Conservation (phyloP, 2,888 invertebrate genomes). For the Diaphora mendica region DNA sequence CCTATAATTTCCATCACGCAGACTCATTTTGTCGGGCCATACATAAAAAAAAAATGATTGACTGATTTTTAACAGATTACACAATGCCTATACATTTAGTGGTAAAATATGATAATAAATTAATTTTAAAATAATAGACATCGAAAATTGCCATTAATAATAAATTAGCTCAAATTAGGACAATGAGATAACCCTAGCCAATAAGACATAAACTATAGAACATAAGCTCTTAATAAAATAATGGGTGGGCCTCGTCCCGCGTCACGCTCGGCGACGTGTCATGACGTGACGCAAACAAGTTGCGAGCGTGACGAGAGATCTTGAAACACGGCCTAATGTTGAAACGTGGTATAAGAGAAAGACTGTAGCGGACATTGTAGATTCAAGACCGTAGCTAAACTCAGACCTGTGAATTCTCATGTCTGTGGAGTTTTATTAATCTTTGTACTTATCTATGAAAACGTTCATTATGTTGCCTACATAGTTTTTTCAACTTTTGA, state of each 20-base stretch:
- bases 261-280: conserved; percentile 53
- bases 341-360: conserved; percentile 8
- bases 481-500: too few species aligned
- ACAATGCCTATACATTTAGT: neutral
- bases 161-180: neutral
- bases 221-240: conserved; percentile 62
- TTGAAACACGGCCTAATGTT: conserved; percentile 52
- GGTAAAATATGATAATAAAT: neutral
- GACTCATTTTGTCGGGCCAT: too few species aligned
- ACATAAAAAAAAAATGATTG: too few species aligned
- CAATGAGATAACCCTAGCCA: conserved; percentile 19
- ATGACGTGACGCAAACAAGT: conserved; percentile 66
- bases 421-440: too few species aligned
- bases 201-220: conserved; percentile 47
- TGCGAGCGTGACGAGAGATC: conserved; percentile 59
- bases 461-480: too few species aligned
- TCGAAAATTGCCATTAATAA: neutral
- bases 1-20: too few species aligned
- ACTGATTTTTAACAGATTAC: too few species aligned
- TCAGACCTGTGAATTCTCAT: neutral
- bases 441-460: too few species aligned
- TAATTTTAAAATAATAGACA: neutral
- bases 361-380: neutral
- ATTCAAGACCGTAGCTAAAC: neutral
- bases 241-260: conserved; percentile 43